Evolutionary conservation across 37 sponge, comb jelly and placozoan species (phyloP).

Genomic region (Chondrosia reniformis): DNA sequence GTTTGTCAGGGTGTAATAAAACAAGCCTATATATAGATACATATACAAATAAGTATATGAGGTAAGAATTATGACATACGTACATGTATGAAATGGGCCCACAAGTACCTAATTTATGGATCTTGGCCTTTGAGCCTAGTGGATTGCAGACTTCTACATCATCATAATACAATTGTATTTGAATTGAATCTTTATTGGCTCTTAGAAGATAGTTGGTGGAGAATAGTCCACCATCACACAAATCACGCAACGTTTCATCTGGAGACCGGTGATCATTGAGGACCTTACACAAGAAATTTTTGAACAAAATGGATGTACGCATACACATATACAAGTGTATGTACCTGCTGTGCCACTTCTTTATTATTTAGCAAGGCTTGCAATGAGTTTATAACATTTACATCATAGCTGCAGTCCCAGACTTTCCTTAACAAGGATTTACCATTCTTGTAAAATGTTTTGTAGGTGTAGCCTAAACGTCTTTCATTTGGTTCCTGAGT

Average conservation of each 20-base stretch:
- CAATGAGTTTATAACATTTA: not conserved
- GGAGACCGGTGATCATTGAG: not conserved
- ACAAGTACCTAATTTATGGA: conserved; percentile 55
- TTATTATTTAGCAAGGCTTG: not conserved
- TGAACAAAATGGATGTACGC: not conserved
- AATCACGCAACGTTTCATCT: conserved; percentile 28
- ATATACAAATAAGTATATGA: too few species aligned
- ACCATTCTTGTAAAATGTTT: not conserved
- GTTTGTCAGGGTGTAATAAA: conserved; percentile 46
- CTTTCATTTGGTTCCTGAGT: not conserved
- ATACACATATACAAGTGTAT: too few species aligned
- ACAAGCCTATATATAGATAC: conserved; percentile 21
- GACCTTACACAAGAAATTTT: too few species aligned
- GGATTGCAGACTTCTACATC: conserved; percentile 63
- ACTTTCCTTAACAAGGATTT: not conserved
- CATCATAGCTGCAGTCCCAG: not conserved
- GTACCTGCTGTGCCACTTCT: not conserved
- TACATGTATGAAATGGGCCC: too few species aligned
- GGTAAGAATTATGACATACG: not conserved
- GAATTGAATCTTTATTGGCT: conserved; percentile 15
- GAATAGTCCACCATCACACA: conserved; percentile 50
- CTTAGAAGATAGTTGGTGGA: conserved; percentile 19
- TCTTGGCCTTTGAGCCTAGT: conserved; percentile 43
- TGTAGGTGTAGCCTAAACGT: not conserved
- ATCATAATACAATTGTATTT: conserved; percentile 60